Conservation (phyloP, 1,140 invertebrate genomes). For the Lasioglossum albipes region DNA sequence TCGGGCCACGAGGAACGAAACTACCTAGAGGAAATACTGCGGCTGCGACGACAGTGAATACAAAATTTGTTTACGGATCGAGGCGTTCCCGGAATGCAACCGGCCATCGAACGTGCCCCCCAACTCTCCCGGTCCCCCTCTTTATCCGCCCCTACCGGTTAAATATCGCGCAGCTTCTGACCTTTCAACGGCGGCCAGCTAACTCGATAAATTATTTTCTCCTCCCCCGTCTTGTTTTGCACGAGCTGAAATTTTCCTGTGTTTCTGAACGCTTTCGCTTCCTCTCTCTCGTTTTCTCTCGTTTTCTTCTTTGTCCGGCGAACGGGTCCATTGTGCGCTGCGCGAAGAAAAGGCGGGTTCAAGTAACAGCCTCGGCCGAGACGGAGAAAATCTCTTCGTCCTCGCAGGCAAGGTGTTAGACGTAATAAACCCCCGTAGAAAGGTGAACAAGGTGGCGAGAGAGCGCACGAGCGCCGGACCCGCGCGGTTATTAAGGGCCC, state of each 20-base stretch:
- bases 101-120: background rate
- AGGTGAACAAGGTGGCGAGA: too few relatives aligned
- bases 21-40: constrained; percentile 25
- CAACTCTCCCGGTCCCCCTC: too few relatives aligned
- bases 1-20: background rate
- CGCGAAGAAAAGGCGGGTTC: constrained; percentile 3
- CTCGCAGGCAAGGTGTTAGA: constrained; percentile 30
- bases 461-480: background rate
- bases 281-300: background rate
- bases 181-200: background rate
- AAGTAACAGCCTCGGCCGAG: background rate
- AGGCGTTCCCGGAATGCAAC: constrained; percentile 1
- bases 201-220: constrained; percentile 23
- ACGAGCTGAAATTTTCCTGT: background rate
- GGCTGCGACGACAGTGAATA: constrained; percentile 25
- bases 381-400: constrained; percentile 11
- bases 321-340: background rate
- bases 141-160: background rate
- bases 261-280: too few relatives aligned
- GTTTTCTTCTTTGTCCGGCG: too few relatives aligned
- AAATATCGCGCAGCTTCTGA: background rate
- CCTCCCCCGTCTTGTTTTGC: background rate
- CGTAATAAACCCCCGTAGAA: constrained; percentile 32
- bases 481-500: constrained; percentile 26
- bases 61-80: constrained; percentile 36